A percentile compares a stretch with the other conserved stretches of the same genome.
Evolutionary conservation across 2,113 vertebrate species (phyloP).

Genomic region (Ailuropoda melanoleuca): DNA sequence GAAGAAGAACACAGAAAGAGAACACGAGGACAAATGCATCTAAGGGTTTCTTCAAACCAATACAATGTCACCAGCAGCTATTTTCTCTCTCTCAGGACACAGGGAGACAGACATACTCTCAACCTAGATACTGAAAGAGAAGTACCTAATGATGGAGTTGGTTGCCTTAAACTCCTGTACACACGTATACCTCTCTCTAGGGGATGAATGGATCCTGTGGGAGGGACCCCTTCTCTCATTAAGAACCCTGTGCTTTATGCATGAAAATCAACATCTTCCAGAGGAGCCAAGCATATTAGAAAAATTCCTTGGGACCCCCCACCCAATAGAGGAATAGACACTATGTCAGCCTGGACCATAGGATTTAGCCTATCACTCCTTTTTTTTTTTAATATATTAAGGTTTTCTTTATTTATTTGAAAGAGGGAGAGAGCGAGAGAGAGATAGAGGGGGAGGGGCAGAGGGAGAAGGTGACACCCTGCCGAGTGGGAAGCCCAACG

Average conservation of each 20-base stretch:
- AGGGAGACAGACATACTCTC: not conserved
- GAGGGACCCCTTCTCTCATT: not conserved
- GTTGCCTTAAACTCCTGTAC: not conserved
- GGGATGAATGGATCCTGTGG: not conserved
- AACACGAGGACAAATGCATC: not conserved
- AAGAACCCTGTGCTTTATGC: not conserved
- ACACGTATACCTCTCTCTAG: not conserved
- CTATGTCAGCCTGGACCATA: not conserved
- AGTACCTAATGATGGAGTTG: not conserved
- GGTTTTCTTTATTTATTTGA: not conserved
- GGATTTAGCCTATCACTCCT: not conserved
- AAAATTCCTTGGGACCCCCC: not conserved
- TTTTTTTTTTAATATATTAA: not conserved
- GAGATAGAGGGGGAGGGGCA: not conserved
- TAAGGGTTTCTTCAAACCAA: constrained; percentile 28
- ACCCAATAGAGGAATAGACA: not conserved
- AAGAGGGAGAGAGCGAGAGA: not conserved
- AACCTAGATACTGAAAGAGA: not conserved
- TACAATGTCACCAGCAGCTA: not conserved
- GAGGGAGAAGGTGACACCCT: not conserved
- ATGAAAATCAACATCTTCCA: constrained; percentile 44
- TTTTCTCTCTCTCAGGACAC: not conserved
- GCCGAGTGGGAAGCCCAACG: not conserved
- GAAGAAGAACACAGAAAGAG: not conserved
- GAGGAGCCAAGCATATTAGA: not conserved